These are phyloP conservation scores for Tachina fera DNA, from an alignment of 2,888 invertebrate species.

Conservation along the genomic window DNA sequence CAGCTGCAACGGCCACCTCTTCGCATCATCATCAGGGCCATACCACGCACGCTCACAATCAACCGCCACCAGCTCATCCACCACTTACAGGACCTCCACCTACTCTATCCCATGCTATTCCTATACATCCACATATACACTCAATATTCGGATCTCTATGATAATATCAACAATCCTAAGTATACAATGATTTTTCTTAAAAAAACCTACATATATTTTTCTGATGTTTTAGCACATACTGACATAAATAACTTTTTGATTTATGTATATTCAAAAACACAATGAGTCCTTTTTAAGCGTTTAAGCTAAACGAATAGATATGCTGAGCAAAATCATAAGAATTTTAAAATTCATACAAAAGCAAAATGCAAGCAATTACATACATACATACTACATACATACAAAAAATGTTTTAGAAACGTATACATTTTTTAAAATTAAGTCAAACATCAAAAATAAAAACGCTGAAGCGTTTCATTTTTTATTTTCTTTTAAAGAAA, in stretches of 20 bases:
- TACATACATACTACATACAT: not conserved
- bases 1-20: constrained; percentile 74
- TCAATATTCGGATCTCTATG: constrained; percentile 84
- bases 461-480: constrained; percentile 29
- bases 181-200: constrained; percentile 69
- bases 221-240: constrained; percentile 19
- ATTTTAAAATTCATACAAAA: not conserved
- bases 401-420: constrained; percentile 33
- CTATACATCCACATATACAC: constrained; percentile 83
- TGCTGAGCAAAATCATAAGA: constrained; percentile 16
- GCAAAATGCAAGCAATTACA: constrained; percentile 44
- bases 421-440: constrained; percentile 38
- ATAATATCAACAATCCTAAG: constrained; percentile 80
- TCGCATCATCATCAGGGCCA: constrained; percentile 74
- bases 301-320: constrained; percentile 55
- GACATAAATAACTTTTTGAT: not conserved
- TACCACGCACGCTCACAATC: constrained; percentile 69
- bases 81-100: constrained; percentile 77
- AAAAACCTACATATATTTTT: constrained; percentile 11
- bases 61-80: constrained; percentile 71
- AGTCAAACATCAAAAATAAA: constrained; percentile 24
- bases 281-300: constrained; percentile 52
- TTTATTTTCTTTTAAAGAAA: constrained; percentile 31
- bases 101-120: constrained; percentile 81
- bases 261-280: constrained; percentile 3